Percentiles rank a stretch among this genome's conserved stretches.
Evolutionary conservation across 2,113 vertebrate species (phyloP).

Genomic region (Smithornis capensis): DNA sequence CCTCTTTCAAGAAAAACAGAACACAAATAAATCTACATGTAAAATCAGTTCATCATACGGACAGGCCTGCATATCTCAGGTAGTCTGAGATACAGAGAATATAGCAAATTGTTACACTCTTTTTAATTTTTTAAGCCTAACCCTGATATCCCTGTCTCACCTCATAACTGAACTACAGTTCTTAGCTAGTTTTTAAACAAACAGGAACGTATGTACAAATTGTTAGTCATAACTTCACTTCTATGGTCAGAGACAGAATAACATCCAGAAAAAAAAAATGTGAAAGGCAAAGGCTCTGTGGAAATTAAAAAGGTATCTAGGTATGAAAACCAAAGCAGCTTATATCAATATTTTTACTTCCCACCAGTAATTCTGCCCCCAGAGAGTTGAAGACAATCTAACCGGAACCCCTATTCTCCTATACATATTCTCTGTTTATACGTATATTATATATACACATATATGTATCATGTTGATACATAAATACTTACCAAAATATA

Average conservation of each 20-base stretch:
- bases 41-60: neutral
- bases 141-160: neutral
- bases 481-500: slow-evolving; percentile 84
- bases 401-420: neutral
- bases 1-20: neutral
- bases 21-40: neutral
- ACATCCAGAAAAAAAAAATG: neutral
- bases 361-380: neutral
- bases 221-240: neutral
- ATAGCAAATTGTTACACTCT: neutral
- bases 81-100: neutral
- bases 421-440: neutral
- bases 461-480: neutral
- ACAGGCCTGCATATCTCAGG: neutral
- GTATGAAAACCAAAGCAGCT: neutral
- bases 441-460: neutral
- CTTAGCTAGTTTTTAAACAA: neutral
- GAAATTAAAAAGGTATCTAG: neutral
- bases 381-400: neutral
- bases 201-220: neutral
- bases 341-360: neutral
- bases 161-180: neutral
- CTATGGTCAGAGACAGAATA: neutral
- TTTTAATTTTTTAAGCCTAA: neutral
- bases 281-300: accelerated